Base-by-base conservation (phyloP, 2,113 vertebrate genomes). In the Siniperca chuatsi region DNA sequence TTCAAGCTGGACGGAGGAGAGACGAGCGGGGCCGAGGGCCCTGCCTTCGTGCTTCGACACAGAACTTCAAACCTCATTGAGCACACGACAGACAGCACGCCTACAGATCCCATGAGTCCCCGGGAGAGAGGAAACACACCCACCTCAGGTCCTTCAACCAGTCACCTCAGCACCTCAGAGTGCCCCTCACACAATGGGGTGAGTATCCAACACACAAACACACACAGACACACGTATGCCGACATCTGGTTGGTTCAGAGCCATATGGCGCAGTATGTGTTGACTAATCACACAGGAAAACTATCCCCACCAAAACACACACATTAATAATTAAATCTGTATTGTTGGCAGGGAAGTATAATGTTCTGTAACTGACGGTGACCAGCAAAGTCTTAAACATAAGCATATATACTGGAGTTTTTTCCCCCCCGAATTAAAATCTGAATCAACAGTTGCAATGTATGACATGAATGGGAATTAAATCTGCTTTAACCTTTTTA, bases 1-100 rank as follows among this genome's bases (percentile, higher is more conserved):
- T 55, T 61, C 95, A 96, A 95, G 87, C 96, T 96, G 95, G 96
- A 96, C 93, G 86, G 87, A 88, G 94, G 92, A 73, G 92, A 94
- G 90, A 80, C 73, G 73, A 93, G 85, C 37, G 90, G 89, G 92
- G 90, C 92, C 84, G 90, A 91, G 57, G 87, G 93, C 93, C 89
- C 92, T 21, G 89, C 92, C 87, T 96, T 95, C 54, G 89, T 95
- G 88, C 92, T 95, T 67, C 92, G 95, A 75, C 95, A 94, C 90
- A 87, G 95, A 92, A 92, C 79, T 42, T 87, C 82, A 15, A 82
- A 86, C 75, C 60, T 88, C 2, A 4, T 54, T 3, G 86, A 93
- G 58, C 73, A 83, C 10, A 37, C 85, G 20, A 64, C 84, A 70
- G 87, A 91, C 6, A 33, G 21, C 44, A 40, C 74, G 46, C 75